Evolutionary conservation across 2,797 vertebrate species (phyloP), one percentile per base, ranked within the genome.

Genomic region (Anguilla megastoma): DNA sequence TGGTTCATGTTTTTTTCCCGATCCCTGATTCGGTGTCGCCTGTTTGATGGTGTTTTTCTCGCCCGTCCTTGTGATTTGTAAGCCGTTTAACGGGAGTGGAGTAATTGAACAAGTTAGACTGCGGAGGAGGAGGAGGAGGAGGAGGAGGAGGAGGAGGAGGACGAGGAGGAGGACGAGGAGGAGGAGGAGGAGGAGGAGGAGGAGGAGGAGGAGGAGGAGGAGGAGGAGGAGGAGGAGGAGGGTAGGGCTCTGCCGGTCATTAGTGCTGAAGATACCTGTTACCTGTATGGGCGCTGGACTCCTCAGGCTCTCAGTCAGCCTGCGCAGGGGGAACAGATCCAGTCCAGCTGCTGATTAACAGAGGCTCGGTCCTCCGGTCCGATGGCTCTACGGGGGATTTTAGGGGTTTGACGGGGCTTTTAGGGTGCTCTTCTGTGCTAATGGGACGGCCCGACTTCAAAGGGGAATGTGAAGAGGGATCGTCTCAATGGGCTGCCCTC

Each of bases 321-420:
- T 93, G 91, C 94, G 92, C 90, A 88, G 54, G 16, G 93, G 92
- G 93, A 93, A 93, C 95, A 92, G 93, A 95, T 95, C 94, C 95
- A 94, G 95, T 95, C 94, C 92, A 94, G 92, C 93, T 94, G 95
- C 95, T 95, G 94, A 95, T 96, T 95, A 96, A 95, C 95, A 89
- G 93, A 92, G 94, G 92, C 94, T 94, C 92, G 94, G 94, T 94
- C 95, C 94, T 94, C 94, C 94, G 94, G 93, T 91, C 91, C 93
- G 95, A 95, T 95, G 94, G 94, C 95, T 95, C 92, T 89, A 94
- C 90, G 36, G 36, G 56, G 95, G 36, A 36, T 36, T 36, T 36
- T 36, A 36, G 36, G 36, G 1, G 1, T 36, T 66, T 66, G 60
- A 66, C n/a, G 60, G 60, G 60, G 94, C 95, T 95, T 95, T 95